Evolutionary conservation across 2,113 vertebrate genomes (phyloP), one percentile per base, ranked within the genome.

Genomic region (Rhinoderma darwinii): DNA sequence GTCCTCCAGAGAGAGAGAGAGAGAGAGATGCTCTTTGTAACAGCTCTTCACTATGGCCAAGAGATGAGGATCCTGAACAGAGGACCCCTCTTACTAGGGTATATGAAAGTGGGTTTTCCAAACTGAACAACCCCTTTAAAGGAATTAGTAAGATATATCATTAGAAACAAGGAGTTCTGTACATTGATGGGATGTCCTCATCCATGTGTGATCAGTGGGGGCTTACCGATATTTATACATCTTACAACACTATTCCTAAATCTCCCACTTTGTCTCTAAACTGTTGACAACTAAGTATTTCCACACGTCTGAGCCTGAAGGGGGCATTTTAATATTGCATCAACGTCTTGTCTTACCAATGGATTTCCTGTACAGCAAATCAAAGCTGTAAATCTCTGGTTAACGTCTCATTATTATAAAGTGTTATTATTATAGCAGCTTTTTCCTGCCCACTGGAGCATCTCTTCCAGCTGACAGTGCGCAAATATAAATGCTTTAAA

Each of bases 401-500:
- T 14, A 47, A 47, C n/a, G 12, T 30, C 74, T 30, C 50, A 5
- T 30, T 47, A 15, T 50, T 76, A 76, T 50, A 30, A 47, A 17
- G 43, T 25, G 39, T 11, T n/a, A 4, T n/a, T 44, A 74, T 44
- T 44, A 44, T 7, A 18, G 41, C 22, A 22, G 51, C 51, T 56
- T 9, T 35, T 39, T 79, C 30, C 20, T 80, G 32, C 10, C 8
- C 25, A 59, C 20, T 9, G 44, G 51, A 59, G 22, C 10, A 8
- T 39, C 25, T 79, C 30, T 59, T 54, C 41, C 51, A n/a, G 50
- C 50, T 61, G 78, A 61, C 78, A 61, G 51, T n/a, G 15, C 41
- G 54, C 22, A 39, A 61, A 41, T 54, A 61, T 9, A 79, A 30
- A 79, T 79, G 50, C n/a, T 80, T n/a, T 25, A 61, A 39, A 61